A percentile compares a stretch with the other conserved stretches of the same genome.
Evolutionary conservation across 2,888 invertebrate species (phyloP).

Genomic region (Epicampocera succincta): DNA sequence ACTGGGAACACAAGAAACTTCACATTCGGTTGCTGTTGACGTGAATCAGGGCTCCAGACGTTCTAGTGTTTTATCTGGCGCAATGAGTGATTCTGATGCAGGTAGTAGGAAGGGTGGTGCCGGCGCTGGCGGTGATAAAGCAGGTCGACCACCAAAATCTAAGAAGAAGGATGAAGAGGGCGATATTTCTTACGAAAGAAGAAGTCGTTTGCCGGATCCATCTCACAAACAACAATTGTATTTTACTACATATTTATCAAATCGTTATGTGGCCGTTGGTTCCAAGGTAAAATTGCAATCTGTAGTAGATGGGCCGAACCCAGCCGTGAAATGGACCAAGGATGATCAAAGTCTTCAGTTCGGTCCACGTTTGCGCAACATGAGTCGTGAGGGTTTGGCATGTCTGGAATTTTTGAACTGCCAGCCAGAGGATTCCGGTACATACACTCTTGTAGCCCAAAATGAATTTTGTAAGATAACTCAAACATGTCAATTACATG

Average conservation of each 20-base stretch:
- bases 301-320: conserved; percentile 88
- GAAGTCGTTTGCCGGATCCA: conserved; percentile 79
- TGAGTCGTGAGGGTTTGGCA: conserved; percentile 85
- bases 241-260: conserved; percentile 79
- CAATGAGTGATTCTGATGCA: conserved; percentile 75
- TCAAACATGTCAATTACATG: conserved; percentile 87
- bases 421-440: conserved; percentile 87
- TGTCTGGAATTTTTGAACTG: conserved; percentile 88
- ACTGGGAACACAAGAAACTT: conserved; percentile 88
- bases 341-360: conserved; percentile 83
- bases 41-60: conserved; percentile 78
- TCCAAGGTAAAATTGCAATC: conserved; percentile 90
- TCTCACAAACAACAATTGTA: conserved; percentile 82
- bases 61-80: conserved; percentile 76
- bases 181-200: conserved; percentile 84
- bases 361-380: conserved; percentile 79
- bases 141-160: conserved; percentile 72
- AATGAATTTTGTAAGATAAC: conserved; percentile 88
- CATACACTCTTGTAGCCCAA: conserved; percentile 89
- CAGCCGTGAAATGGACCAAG: conserved; percentile 88
- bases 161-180: conserved; percentile 74
- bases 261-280: conserved; percentile 83
- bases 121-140: conserved; percentile 61
- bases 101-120: conserved; percentile 65
- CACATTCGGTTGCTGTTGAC: conserved; percentile 84